phyloP scores from a whole-genome alignment of 1,140 invertebrate species.

The Rhagoletis zephyria region DNA sequence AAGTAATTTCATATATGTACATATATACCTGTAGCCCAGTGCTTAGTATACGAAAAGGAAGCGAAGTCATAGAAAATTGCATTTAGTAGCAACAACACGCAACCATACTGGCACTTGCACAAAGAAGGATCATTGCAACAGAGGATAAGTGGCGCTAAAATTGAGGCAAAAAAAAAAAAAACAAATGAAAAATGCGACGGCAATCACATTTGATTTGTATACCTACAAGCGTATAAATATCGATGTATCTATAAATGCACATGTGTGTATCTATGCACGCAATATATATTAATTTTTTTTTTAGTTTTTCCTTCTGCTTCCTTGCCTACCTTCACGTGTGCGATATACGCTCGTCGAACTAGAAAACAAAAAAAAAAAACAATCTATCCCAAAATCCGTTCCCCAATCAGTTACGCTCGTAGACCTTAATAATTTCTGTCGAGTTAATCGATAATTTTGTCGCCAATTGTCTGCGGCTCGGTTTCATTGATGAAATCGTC shows the following conservation, averaged over 20 bases:
- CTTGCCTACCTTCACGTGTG: neutral
- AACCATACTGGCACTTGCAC: neutral
- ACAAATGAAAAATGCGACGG: neutral
- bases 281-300: neutral
- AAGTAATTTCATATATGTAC: neutral
- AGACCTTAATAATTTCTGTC: conserved; percentile 50
- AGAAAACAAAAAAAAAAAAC: too few species aligned
- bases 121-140: conserved; percentile 12
- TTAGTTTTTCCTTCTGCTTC: neutral
- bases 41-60: neutral
- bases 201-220: neutral
- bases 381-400: neutral
- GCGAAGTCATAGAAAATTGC: neutral
- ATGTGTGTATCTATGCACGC: neutral
- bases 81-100: neutral
- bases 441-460: conserved; percentile 52
- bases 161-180: neutral
- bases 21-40: neutral
- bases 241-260: neutral
- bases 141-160: conserved; percentile 39
- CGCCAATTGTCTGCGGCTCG: conserved; percentile 49
- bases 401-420: conserved; percentile 26
- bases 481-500: conserved; percentile 48
- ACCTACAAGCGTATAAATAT: neutral
- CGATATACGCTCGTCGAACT: neutral